Conservation (phyloP, 2,888 invertebrate species). For the Clunio marinus region DNA sequence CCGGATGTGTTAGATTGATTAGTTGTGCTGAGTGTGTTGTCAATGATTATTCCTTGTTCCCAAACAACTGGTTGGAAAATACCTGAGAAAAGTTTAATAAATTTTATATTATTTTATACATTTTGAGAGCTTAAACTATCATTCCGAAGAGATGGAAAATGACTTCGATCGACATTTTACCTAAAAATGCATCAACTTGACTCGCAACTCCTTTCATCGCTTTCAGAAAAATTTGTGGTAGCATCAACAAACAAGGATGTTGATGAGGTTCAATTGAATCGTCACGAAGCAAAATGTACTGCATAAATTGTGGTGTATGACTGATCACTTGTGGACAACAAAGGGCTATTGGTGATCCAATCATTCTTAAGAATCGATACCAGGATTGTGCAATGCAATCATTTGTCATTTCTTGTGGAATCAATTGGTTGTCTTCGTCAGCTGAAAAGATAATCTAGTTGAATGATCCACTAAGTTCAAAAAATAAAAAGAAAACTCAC, state of each 20-base stretch:
- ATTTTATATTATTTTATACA: not conserved
- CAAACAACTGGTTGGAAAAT: constrained; percentile 30
- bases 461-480: not conserved
- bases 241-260: constrained; percentile 76
- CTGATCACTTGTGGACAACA: constrained; percentile 76
- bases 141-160: no score
- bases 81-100: constrained; percentile 16
- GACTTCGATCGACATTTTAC: no score
- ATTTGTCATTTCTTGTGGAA: constrained; percentile 78
- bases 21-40: constrained; percentile 32
- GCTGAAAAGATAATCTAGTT: constrained; percentile 52
- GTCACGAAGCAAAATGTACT: constrained; percentile 76
- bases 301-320: constrained; percentile 61
- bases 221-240: constrained; percentile 87
- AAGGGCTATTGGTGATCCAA: constrained; percentile 91
- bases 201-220: constrained; percentile 91
- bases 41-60: constrained; percentile 32
- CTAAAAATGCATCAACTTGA: constrained; percentile 92
- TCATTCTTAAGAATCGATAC: constrained; percentile 90
- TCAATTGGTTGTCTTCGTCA: constrained; percentile 78
- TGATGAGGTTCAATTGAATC: constrained; percentile 84
- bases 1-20: constrained; percentile 28
- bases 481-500: constrained; percentile 57
- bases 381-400: constrained; percentile 92
- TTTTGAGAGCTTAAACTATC: no score